Percentiles rank a stretch among this genome's conserved stretches.
These are phyloP conservation scores for Halesus radiatus DNA, from an alignment of 1,140 invertebrate genomes.

Conservation along the genomic window DNA sequence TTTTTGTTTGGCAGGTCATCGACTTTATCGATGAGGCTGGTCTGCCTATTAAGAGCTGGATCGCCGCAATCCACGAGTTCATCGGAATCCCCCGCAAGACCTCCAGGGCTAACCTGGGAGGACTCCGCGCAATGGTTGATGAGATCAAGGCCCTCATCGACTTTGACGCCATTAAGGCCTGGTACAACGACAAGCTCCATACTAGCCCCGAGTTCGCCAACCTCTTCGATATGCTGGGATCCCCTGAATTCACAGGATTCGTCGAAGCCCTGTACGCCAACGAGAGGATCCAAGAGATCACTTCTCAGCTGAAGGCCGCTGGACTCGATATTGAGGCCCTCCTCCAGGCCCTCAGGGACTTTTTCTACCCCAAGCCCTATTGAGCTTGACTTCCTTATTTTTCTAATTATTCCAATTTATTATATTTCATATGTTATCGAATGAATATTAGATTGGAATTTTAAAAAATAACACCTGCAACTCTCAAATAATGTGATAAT, in stretches of 20 bases:
- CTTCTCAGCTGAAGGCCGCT: slow-evolving; percentile 39
- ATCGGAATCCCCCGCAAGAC: slow-evolving; percentile 32
- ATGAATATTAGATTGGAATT: too few relatives aligned
- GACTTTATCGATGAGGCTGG: slow-evolving; percentile 42
- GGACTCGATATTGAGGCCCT: slow-evolving; percentile 42
- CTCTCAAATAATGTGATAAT: too few relatives aligned
- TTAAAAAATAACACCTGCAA: too few relatives aligned
- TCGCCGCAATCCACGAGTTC: slow-evolving; percentile 40
- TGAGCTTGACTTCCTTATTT: neutral
- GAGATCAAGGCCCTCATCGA: slow-evolving; percentile 42
- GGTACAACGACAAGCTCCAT: slow-evolving; percentile 37
- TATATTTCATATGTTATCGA: too few relatives aligned
- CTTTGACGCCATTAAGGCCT: slow-evolving; percentile 28
- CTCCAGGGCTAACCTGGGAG: neutral
- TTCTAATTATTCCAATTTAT: too few relatives aligned
- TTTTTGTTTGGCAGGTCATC: slow-evolving; percentile 33
- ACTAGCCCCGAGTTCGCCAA: slow-evolving; percentile 44
- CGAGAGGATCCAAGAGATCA: slow-evolving; percentile 41
- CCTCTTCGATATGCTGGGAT: slow-evolving; percentile 29
- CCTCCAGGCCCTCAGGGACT: slow-evolving; percentile 29
- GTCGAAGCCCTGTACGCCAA: slow-evolving; percentile 39
- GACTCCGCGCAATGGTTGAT: slow-evolving; percentile 35
- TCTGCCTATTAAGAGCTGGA: slow-evolving; percentile 40
- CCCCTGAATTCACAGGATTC: slow-evolving; percentile 42
- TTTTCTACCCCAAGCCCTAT: slow-evolving; percentile 36